Evolutionary conservation across 2,113 vertebrate genomes (phyloP).

Genomic region (Protobothrops mucrosquamatus): DNA sequence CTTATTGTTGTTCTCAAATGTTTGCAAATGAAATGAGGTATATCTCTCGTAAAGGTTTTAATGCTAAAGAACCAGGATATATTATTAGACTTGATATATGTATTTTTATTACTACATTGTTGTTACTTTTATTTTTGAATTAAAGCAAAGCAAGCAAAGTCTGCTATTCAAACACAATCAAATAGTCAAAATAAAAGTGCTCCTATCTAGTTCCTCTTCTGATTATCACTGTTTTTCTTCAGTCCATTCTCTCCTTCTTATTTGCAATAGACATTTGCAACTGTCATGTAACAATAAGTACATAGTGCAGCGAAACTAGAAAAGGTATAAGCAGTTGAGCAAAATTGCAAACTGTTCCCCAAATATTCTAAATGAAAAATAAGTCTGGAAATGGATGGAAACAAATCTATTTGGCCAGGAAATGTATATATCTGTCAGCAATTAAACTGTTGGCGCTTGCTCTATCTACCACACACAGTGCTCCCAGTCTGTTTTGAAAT

Average conservation of each 20-base stretch:
- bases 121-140: background rate
- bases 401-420: background rate
- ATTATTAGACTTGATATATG: background rate
- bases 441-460: background rate
- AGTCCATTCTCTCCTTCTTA: background rate
- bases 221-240: background rate
- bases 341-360: background rate
- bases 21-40: background rate
- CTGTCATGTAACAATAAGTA: background rate
- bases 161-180: background rate
- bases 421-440: background rate
- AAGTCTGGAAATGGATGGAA: background rate
- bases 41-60: background rate
- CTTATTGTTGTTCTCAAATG: background rate
- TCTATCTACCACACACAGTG: background rate
- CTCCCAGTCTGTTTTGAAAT: background rate
- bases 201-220: background rate
- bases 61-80: background rate
- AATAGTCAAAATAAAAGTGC: background rate
- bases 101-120: background rate
- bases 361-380: background rate
- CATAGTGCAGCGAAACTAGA: background rate
- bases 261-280: background rate
- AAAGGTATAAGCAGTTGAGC: background rate
- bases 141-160: background rate